Base-by-base conservation (phyloP, 2,888 invertebrate genomes). In the Scaptomyza reducta region DNA sequence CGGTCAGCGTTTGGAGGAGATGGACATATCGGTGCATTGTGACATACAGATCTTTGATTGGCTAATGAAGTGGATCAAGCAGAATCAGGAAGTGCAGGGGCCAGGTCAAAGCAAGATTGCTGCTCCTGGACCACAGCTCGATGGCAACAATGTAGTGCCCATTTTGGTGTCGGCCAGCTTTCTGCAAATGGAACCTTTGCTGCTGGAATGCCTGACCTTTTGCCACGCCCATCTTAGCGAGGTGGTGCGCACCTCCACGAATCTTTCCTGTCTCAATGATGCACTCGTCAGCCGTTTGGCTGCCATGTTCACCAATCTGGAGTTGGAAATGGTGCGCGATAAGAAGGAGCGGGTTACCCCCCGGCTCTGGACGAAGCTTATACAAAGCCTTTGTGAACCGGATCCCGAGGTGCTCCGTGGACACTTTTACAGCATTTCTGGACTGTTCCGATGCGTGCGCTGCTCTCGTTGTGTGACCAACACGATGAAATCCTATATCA, bases 1-100 rank as follows among this genome's bases (percentile, higher is more conserved):
- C 14, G 96, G 94, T 86, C 96, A 97, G 89, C 93, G 95, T 61
- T 91, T 97, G 7, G 96, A 96, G 88, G 98, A 98, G 87, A 97
- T 98, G 94, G 98, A 98, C 88, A 98, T 99, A 77, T 98, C 98
- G 0, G 98, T 99, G 0, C 98, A 98, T 90, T 99, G 98, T 90
- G 98, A 99, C 92, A 96, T 99, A 61, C 94, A 96, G 90, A 97
- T 98, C 69, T 99, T 99, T 91, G 98, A 98, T 86, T 98, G 98
- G 98, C 92, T 99, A 55, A 97, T 98, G 96, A 95, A 95, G 74
- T 98, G 98, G 97, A 96, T 98, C n/a, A 97, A 97, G 91, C 94
- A 63, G 40, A 63, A 54, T 10, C 69, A 72, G 53, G 88, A 85
- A 14, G 5, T 78, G 22, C 69, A 61, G 4, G 54, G 68, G 4